Percentiles rank a stretch among this genome's conserved stretches.
phyloP scores from a whole-genome alignment of 2,113 vertebrate species.

The Anser brachyrhynchus region DNA sequence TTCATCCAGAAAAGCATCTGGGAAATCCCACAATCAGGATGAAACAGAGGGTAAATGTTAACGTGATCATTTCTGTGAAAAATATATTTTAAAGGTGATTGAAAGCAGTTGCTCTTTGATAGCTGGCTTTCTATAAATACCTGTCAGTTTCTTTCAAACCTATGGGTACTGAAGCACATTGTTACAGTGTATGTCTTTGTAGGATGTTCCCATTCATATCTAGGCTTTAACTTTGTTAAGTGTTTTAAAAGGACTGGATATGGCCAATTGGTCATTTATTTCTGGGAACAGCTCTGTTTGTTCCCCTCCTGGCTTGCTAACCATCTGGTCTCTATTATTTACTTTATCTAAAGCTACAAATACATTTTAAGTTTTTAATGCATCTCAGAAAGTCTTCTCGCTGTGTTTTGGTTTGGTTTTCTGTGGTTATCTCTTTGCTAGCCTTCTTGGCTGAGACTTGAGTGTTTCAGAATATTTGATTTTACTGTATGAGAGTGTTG shows the following conservation, averaged over 20 bases:
- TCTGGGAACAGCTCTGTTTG: background rate
- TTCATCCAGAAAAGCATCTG: slow-evolving; percentile 71
- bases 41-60: slow-evolving; percentile 67
- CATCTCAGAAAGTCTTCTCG: background rate
- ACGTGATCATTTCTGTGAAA: background rate
- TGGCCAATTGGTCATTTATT: background rate
- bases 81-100: background rate
- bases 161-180: background rate
- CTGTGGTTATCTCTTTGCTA: background rate
- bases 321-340: background rate
- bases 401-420: background rate
- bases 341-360: background rate
- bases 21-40: slow-evolving; percentile 57
- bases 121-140: background rate
- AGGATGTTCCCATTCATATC: background rate
- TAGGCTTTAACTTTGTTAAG: background rate
- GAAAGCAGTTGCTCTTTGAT: background rate
- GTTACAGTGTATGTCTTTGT: background rate
- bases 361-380: background rate
- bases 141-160: background rate
- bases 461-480: background rate
- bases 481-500: background rate
- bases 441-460: background rate
- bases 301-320: background rate
- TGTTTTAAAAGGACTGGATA: background rate